Evolutionary conservation across 2,888 invertebrate genomes (phyloP).

Genomic region (Branchipolynoe longqiensis): DNA sequence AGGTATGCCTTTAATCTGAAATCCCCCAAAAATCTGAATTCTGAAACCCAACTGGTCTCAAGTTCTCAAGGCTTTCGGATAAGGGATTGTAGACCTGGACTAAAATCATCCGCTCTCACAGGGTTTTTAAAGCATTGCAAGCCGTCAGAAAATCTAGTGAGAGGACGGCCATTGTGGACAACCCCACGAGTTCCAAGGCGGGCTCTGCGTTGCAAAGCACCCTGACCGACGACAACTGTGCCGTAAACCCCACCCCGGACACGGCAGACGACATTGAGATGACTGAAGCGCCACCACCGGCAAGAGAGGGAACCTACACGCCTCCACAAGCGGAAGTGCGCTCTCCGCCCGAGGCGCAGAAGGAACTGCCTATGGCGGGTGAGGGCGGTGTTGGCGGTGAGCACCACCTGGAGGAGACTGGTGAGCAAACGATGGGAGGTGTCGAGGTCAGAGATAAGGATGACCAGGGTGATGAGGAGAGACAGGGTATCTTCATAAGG

Average conservation of each 20-base stretch:
- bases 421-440: background rate
- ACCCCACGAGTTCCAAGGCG: background rate
- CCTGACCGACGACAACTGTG: background rate
- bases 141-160: background rate
- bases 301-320: no score
- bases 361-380: no score
- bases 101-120: background rate
- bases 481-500: background rate
- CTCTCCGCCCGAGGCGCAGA: no score
- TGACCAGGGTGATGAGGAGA: background rate
- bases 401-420: background rate
- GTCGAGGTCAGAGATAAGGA: background rate
- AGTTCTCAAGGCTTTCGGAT: no score
- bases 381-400: background rate
- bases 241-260: background rate
- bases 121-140: constrained; percentile 16
- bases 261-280: background rate
- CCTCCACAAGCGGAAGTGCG: no score
- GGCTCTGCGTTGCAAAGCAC: background rate
- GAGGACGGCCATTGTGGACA: background rate
- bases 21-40: no score
- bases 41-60: no score
- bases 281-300: background rate
- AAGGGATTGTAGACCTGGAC: no score
- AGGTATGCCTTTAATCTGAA: no score